Evolutionary conservation across 2,888 invertebrate species (phyloP).

Genomic region (Sylvicola fuscatus): DNA sequence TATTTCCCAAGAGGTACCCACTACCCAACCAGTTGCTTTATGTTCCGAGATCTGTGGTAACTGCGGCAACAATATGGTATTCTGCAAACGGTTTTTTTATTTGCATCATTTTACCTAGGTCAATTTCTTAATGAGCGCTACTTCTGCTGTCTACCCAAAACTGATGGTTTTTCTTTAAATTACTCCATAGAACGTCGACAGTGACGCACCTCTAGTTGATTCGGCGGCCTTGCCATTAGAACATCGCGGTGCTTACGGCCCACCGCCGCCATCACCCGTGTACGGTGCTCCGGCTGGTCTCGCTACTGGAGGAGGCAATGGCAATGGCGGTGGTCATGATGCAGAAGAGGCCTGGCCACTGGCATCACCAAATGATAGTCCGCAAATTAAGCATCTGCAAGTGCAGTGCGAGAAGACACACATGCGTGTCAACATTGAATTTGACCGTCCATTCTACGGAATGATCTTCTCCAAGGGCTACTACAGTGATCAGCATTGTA

Average conservation of each 20-base stretch:
- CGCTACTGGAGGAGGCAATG: conserved; percentile 7
- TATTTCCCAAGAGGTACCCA: too few relatives aligned
- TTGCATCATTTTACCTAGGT: too few relatives aligned
- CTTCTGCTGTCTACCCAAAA: too few relatives aligned
- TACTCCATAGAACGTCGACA: conserved; percentile 50
- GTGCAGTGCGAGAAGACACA: conserved; percentile 92
- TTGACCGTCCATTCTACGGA: conserved; percentile 85
- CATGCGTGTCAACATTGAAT: conserved; percentile 88
- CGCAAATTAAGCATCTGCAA: conserved; percentile 81
- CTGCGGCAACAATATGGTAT: too few relatives aligned
- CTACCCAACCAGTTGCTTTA: too few relatives aligned
- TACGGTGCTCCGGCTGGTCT: conserved; percentile 23
- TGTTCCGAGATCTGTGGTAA: too few relatives aligned
- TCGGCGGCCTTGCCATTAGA: conserved; percentile 64
- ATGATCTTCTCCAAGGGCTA: conserved; percentile 92
- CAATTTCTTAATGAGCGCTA: too few relatives aligned
- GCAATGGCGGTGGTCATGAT: conserved; percentile 12
- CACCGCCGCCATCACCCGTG: conserved; percentile 33
- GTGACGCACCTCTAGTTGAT: conserved; percentile 58
- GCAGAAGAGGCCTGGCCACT: conserved; percentile 77
- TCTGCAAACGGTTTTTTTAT: too few relatives aligned
- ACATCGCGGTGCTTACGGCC: conserved; percentile 57
- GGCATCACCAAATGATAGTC: conserved; percentile 64
- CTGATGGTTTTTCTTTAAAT: too few relatives aligned
- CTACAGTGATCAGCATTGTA: conserved; percentile 80